Conservation (phyloP, 2,888 invertebrate genomes). For the Creontiades dilutus region DNA sequence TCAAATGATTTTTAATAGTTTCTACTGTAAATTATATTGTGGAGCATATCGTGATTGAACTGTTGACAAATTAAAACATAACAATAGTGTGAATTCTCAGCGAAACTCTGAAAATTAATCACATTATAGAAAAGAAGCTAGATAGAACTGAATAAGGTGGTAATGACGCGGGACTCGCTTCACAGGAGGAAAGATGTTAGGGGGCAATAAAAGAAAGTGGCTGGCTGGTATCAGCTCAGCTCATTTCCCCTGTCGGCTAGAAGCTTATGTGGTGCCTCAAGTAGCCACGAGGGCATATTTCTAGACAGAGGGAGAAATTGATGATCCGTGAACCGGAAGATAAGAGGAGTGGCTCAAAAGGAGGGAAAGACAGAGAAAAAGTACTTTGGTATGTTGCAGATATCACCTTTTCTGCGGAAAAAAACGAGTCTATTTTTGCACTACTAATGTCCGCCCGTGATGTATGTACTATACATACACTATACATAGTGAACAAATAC, state of each 20-base stretch:
- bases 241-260: constrained; percentile 68
- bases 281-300: constrained; percentile 72
- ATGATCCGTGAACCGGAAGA: constrained; percentile 73
- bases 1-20: too few species aligned
- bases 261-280: constrained; percentile 69
- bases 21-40: too few species aligned
- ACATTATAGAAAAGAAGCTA: constrained; percentile 41
- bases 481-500: too few species aligned
- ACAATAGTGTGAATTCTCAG: too few species aligned
- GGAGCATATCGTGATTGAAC: too few species aligned
- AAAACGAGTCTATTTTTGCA: not conserved
- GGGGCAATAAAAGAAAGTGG: constrained; percentile 70
- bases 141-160: constrained; percentile 62
- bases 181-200: constrained; percentile 62
- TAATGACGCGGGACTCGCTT: constrained; percentile 62
- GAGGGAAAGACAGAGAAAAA: constrained; percentile 52
- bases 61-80: too few species aligned
- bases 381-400: constrained; percentile 63
- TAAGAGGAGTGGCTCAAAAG: constrained; percentile 44
- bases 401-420: constrained; percentile 39
- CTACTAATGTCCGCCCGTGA: not conserved
- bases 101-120: constrained; percentile 37
- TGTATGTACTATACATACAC: too few species aligned
- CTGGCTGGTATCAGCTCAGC: constrained; percentile 70
- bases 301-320: constrained; percentile 72